Conservation (phyloP, 2,113 vertebrate species). For the Sminthopsis crassicaudata region DNA sequence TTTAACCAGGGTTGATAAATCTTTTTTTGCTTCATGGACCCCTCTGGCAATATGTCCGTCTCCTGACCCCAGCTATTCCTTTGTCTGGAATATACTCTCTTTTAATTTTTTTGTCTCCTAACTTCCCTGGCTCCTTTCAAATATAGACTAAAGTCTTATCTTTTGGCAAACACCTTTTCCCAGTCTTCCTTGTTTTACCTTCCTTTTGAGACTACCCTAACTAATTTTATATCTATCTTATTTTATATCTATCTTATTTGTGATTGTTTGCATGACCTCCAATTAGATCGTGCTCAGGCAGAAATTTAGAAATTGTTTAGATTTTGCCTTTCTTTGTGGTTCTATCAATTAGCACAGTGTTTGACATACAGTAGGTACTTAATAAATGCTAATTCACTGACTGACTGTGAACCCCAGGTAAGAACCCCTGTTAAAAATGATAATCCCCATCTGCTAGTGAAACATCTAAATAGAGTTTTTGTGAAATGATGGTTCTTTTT, state of each 20-base stretch:
- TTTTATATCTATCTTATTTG: not conserved
- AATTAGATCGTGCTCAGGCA: not conserved
- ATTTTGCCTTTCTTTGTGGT: not conserved
- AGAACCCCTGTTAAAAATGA: not conserved
- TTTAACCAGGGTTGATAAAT: not conserved
- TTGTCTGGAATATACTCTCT: not conserved
- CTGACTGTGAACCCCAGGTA: not conserved
- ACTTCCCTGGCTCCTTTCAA: not conserved
- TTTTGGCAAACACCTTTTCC: not conserved
- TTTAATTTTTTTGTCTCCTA: not conserved
- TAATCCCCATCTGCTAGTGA: not conserved
- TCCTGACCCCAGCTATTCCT: not conserved
- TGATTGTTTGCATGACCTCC: not conserved
- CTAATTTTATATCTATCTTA: not conserved
- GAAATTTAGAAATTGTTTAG: not conserved
- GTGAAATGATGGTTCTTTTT: not conserved
- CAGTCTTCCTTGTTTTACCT: not conserved
- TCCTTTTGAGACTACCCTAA: not conserved
- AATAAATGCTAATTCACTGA: not conserved
- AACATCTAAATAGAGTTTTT: not conserved
- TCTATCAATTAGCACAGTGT: not conserved
- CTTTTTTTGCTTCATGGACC: not conserved
- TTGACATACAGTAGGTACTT: not conserved
- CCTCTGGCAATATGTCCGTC: not conserved
- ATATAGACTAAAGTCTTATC: not conserved